Evolutionary conservation across 2,888 invertebrate species (phyloP).

Genomic region (Operophtera brumata): DNA sequence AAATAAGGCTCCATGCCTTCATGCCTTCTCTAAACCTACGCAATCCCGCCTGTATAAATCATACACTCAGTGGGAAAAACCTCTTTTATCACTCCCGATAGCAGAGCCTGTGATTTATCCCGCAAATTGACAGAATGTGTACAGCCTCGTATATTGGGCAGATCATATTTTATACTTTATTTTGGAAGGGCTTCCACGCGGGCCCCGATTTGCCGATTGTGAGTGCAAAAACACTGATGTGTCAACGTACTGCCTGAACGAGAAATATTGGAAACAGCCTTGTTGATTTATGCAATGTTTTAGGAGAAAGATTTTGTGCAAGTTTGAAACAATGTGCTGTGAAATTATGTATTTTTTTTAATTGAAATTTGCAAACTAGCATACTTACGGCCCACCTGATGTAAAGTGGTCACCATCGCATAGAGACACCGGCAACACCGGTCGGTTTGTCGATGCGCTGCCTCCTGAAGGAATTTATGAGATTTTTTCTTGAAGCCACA

Average conservation of each 20-base stretch:
- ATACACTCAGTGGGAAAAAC: slow-evolving; percentile 35
- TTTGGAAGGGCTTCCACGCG: slow-evolving; percentile 32
- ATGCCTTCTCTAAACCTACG: slow-evolving; percentile 6
- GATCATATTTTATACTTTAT: slow-evolving; percentile 56
- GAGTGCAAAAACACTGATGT: slow-evolving; percentile 24
- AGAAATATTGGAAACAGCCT: slow-evolving; percentile 4
- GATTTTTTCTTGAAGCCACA: too few relatives aligned
- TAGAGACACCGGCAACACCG: too few relatives aligned
- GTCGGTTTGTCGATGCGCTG: too few relatives aligned
- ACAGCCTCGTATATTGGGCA: slow-evolving; percentile 39
- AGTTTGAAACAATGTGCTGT: not conserved
- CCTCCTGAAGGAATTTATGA: too few relatives aligned
- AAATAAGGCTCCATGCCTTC: not conserved
- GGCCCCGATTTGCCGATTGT: slow-evolving; percentile 14
- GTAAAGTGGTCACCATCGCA: too few relatives aligned
- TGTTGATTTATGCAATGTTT: not conserved
- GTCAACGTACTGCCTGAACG: slow-evolving; percentile 7
- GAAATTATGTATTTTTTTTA: too few relatives aligned
- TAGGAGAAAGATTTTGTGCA: not conserved
- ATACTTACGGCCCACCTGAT: too few relatives aligned
- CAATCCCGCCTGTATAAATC: slow-evolving; percentile 31
- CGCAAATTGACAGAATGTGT: slow-evolving; percentile 43
- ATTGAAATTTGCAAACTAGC: too few relatives aligned
- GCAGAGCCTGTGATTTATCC: slow-evolving; percentile 43
- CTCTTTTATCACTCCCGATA: slow-evolving; percentile 43